Evolutionary conservation across 2,797 vertebrate species (phyloP).

Genomic region (Urocyon cinereoargenteus): DNA sequence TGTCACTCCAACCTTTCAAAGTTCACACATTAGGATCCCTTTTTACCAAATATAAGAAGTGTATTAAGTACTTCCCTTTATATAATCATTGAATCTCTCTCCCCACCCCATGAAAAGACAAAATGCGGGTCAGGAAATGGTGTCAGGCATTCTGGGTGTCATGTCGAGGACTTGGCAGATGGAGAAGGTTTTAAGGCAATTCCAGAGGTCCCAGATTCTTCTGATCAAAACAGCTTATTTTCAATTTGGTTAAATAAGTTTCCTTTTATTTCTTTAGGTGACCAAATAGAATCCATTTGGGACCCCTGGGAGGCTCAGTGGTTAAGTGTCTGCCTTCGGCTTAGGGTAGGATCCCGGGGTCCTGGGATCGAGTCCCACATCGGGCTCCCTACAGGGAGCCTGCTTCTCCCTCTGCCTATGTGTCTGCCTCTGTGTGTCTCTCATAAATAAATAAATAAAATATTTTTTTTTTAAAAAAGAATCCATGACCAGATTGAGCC

Average conservation of each 20-base stretch:
- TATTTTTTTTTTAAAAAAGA: background rate
- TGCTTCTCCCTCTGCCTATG: no score
- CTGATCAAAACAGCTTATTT: background rate
- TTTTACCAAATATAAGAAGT: background rate
- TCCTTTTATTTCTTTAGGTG: background rate
- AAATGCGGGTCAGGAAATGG: background rate
- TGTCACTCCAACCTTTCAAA: background rate
- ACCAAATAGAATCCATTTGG: background rate
- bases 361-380: no score
- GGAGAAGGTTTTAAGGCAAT: background rate
- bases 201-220: background rate
- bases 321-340: no score
- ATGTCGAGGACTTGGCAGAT: background rate
- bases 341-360: no score
- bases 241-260: background rate
- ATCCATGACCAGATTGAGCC: background rate
- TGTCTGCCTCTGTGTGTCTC: no score
- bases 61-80: background rate
- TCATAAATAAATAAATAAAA: no score
- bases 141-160: background rate
- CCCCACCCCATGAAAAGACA: background rate
- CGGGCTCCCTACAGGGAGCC: no score
- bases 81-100: background rate
- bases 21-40: background rate
- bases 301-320: no score